Evolutionary conservation across 2,888 invertebrate species (phyloP).

Genomic region (Apamea epomidion): DNA sequence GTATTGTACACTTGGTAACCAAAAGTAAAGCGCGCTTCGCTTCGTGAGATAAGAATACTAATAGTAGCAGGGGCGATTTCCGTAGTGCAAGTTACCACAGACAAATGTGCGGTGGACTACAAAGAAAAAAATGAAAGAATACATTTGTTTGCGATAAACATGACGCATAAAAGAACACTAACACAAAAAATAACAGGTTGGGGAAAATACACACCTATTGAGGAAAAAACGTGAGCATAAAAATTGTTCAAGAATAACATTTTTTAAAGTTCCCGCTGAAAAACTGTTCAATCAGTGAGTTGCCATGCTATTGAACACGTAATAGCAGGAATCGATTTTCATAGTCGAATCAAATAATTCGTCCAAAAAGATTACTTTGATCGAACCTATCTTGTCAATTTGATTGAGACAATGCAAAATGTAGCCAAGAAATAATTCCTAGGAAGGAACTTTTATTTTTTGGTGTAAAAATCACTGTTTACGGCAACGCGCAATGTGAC

Average conservation of each 20-base stretch:
- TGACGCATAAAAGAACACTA: neutral
- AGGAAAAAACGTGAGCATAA: neutral
- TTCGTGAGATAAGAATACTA: neutral
- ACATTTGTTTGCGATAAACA: neutral
- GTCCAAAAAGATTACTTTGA: neutral
- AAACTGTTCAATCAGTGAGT: neutral
- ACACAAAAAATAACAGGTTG: neutral
- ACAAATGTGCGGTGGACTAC: neutral
- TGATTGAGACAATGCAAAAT: neutral
- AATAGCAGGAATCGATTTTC: neutral
- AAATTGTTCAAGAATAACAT: neutral
- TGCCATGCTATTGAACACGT: slow-evolving; percentile 3
- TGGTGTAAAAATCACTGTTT: neutral
- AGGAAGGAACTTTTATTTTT: neutral
- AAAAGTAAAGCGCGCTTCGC: neutral
- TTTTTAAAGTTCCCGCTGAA: slow-evolving; percentile 12
- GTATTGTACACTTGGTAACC: neutral
- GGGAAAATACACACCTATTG: neutral
- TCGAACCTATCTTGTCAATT: neutral
- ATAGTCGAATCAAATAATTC: neutral
- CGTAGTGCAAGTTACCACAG: neutral
- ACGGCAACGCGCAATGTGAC: neutral
- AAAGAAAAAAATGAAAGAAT: neutral
- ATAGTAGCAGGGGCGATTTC: neutral
- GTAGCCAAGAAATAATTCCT: neutral